Conservation (phyloP, 2,797 vertebrate species). For the Xerus rutilus region DNA sequence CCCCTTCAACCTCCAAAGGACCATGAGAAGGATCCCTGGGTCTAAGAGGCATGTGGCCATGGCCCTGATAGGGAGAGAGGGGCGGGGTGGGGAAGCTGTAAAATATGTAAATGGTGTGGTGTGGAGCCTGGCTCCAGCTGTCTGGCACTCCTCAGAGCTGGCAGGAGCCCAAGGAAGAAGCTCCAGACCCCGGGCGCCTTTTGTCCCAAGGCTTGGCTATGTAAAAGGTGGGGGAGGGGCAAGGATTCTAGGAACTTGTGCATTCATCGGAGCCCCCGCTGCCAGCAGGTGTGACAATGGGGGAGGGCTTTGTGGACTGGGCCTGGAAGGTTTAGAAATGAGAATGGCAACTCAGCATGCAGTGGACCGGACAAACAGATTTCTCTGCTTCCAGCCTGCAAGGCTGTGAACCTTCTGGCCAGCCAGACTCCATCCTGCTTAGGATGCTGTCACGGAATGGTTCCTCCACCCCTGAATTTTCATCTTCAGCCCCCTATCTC, state of each 20-base stretch:
- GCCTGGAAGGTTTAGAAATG: constrained; percentile 81
- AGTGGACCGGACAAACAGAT: constrained; percentile 78
- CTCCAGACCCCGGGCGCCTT: constrained; percentile 80
- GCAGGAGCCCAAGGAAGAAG: constrained; percentile 76
- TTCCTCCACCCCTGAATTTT: neutral
- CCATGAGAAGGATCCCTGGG: constrained; percentile 65
- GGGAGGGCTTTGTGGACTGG: constrained; percentile 73
- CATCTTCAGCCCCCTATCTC: neutral
- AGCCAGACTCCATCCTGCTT: constrained; percentile 58
- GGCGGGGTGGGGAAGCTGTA: constrained; percentile 86
- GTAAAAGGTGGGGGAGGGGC: constrained; percentile 84
- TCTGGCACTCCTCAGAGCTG: constrained; percentile 89
- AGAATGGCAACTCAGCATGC: constrained; percentile 81
- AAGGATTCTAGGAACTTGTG: constrained; percentile 85
- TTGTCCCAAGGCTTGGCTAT: constrained; percentile 91
- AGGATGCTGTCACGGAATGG: neutral
- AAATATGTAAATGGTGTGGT: constrained; percentile 94
- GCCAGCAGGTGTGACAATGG: constrained; percentile 84
- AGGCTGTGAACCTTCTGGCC: constrained; percentile 52
- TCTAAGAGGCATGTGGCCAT: neutral
- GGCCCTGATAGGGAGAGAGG: neutral
- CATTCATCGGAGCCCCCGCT: constrained; percentile 85
- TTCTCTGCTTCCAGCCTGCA: constrained; percentile 59
- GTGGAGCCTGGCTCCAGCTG: constrained; percentile 90
- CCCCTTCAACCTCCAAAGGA: constrained; percentile 75